Percentiles rank a stretch among this genome's conserved stretches.
These are phyloP conservation scores for Netelia fuscicornis DNA, from an alignment of 2,888 invertebrate species.

Conservation along the genomic window DNA sequence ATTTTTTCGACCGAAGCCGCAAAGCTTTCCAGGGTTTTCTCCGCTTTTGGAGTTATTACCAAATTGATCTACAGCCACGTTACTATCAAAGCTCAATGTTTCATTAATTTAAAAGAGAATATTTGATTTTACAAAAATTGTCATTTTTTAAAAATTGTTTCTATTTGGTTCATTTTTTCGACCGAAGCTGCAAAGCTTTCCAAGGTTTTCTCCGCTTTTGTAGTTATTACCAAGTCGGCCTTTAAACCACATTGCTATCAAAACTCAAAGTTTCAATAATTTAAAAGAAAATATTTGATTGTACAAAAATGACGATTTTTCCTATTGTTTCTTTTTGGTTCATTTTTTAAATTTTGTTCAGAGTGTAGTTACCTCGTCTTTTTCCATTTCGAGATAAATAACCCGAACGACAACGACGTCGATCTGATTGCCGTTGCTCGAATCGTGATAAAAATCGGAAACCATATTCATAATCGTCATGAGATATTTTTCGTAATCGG, in stretches of 20 bases:
- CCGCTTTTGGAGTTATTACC: slow-evolving; percentile 85
- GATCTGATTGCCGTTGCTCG: slow-evolving; percentile 94
- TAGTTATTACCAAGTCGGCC: too few relatives aligned
- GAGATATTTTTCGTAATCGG: slow-evolving; percentile 93
- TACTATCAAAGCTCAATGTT: neutral
- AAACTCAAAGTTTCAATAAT: too few relatives aligned
- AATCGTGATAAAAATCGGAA: slow-evolving; percentile 92
- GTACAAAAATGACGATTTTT: neutral
- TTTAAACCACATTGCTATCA: neutral
- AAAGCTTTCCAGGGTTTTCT: slow-evolving; percentile 87
- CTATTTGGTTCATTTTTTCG: too few relatives aligned
- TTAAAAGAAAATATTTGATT: too few relatives aligned
- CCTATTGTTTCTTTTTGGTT: neutral
- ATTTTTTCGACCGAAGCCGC: slow-evolving; percentile 88
- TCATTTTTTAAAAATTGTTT: too few relatives aligned
- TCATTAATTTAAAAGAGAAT: slow-evolving; percentile 3
- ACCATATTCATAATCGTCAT: slow-evolving; percentile 97
- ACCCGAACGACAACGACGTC: slow-evolving; percentile 94
- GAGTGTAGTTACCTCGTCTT: slow-evolving; percentile 86
- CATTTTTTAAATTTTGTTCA: neutral
- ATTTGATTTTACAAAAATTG: neutral
- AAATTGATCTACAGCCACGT: slow-evolving; percentile 83
- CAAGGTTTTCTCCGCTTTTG: too few relatives aligned
- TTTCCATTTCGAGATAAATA: slow-evolving; percentile 89
- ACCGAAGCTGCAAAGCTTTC: too few relatives aligned